Conservation (phyloP, 2,113 vertebrate genomes). For the Crotalus viridis region DNA sequence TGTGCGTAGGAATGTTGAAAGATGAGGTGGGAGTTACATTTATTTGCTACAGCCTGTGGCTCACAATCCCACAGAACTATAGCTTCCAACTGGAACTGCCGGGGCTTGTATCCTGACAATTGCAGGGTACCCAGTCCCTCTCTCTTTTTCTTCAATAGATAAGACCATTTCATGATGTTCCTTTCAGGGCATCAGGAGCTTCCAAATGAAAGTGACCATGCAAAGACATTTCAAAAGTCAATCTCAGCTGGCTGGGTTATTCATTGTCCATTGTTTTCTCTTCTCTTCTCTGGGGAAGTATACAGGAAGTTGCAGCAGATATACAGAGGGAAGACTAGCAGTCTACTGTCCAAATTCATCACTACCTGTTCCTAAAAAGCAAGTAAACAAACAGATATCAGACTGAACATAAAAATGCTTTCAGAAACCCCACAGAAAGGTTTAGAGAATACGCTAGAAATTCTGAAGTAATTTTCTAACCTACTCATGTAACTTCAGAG, state of each 20-base stretch:
- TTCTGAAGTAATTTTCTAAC: background rate
- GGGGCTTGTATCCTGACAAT: background rate
- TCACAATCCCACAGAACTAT: background rate
- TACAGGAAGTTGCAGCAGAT: slow-evolving; percentile 98
- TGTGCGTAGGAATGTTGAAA: slow-evolving; percentile 63
- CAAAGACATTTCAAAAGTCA: slow-evolving; percentile 9
- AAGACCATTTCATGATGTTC: slow-evolving; percentile 55
- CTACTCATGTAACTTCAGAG: background rate
- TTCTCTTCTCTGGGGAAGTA: slow-evolving; percentile 81
- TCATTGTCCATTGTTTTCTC: slow-evolving; percentile 55
- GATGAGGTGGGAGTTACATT: slow-evolving; percentile 31
- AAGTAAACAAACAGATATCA: background rate
- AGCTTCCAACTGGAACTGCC: background rate
- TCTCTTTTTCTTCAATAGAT: background rate
- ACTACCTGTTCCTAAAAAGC: slow-evolving; percentile 88
- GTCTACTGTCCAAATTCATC: slow-evolving; percentile 93
- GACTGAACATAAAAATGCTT: background rate
- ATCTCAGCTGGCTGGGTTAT: slow-evolving; percentile 56
- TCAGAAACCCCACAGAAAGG: background rate
- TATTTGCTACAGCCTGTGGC: slow-evolving; percentile 21
- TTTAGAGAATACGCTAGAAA: background rate
- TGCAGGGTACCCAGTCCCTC: background rate
- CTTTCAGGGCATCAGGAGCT: slow-evolving; percentile 34
- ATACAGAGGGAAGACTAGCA: slow-evolving; percentile 91
- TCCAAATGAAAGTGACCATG: slow-evolving; percentile 34